Evolutionary conservation across 2,888 invertebrate genomes (phyloP).

Genomic region (Gortyna flavago): DNA sequence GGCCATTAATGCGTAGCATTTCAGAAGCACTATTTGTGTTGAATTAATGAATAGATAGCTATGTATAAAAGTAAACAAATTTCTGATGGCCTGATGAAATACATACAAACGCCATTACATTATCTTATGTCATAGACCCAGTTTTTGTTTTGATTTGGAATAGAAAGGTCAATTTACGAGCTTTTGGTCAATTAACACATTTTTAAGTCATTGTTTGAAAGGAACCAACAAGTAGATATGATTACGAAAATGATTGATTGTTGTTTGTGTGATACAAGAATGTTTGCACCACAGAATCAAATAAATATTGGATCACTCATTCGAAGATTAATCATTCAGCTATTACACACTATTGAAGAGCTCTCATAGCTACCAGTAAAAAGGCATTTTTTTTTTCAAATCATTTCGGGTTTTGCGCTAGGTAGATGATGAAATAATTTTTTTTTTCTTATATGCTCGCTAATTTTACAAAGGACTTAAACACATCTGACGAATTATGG

Average conservation of each 20-base stretch:
- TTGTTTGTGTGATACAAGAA: not conserved
- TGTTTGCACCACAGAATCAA: constrained; percentile 24
- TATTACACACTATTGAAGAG: not conserved
- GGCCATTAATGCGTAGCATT: constrained; percentile 7
- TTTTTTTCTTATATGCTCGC: too few species aligned
- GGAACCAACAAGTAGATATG: not conserved
- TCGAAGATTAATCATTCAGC: constrained; percentile 21
- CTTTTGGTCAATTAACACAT: not conserved
- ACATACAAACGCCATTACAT: not conserved
- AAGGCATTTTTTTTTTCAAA: not conserved
- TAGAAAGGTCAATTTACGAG: not conserved
- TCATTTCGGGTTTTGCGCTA: not conserved
- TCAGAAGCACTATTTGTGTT: constrained; percentile 23
- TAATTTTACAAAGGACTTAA: too few species aligned
- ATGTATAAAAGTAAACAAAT: constrained; percentile 10
- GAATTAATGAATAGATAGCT: constrained; percentile 8
- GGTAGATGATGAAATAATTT: too few species aligned
- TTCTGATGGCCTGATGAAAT: constrained; percentile 3
- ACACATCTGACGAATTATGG: too few species aligned
- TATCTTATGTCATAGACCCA: not conserved
- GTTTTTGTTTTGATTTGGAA: not conserved
- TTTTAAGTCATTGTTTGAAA: not conserved
- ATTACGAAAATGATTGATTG: constrained; percentile 33
- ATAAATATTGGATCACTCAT: not conserved
- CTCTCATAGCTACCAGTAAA: not conserved